Conservation (phyloP, 2,797 vertebrate species). For the Picus viridis region DNA sequence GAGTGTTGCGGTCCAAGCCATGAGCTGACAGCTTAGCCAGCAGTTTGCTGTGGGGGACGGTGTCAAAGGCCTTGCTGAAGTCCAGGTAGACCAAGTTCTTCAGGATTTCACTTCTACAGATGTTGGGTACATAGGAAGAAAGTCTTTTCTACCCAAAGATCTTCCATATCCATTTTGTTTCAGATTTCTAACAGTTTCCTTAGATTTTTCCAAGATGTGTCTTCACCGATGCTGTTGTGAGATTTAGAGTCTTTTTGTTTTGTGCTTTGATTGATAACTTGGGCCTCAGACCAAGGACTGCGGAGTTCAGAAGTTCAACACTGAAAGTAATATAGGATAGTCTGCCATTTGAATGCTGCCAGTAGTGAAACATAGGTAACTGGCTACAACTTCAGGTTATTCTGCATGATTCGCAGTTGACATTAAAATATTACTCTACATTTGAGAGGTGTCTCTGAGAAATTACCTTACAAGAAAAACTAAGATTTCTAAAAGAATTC, state of each 20-base stretch:
- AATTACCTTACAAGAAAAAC: conserved; percentile 54
- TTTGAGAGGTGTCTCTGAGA: conserved; percentile 42
- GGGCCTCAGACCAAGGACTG: background rate
- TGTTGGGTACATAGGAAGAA: background rate
- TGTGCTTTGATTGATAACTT: background rate
- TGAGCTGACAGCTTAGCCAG: no score
- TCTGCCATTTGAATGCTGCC: background rate
- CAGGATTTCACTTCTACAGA: background rate
- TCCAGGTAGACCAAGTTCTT: background rate
- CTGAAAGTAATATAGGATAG: background rate
- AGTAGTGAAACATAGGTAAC: background rate
- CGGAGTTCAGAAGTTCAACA: conserved; percentile 15
- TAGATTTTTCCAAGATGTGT: background rate
- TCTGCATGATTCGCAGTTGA: background rate
- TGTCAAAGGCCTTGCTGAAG: no score
- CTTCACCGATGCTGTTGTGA: background rate
- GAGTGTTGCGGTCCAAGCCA: no score
- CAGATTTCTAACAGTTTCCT: background rate
- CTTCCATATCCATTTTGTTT: background rate
- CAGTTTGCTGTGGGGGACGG: no score
- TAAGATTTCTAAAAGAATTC: conserved; percentile 32
- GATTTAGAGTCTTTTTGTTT: background rate
- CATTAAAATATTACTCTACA: background rate
- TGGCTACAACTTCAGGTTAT: background rate
- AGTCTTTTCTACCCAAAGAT: background rate